A percentile compares a stretch with the other conserved stretches of the same genome.
These are phyloP conservation scores for Andrena dorsata DNA, from an alignment of 2,888 invertebrate species.

Conservation along the genomic window DNA sequence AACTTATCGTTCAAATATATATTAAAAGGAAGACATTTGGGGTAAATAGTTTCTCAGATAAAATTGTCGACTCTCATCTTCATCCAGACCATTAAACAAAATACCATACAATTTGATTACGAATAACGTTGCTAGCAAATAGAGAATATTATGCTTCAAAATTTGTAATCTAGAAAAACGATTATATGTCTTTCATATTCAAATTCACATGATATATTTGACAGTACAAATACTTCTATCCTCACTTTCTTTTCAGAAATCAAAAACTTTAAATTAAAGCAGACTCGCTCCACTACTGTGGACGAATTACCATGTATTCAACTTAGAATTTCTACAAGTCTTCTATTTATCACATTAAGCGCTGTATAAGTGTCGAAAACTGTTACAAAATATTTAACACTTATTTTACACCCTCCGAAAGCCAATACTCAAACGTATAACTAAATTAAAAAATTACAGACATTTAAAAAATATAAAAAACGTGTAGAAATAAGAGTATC, in stretches of 20 bases:
- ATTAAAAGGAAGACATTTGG: conserved; percentile 36
- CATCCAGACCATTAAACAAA: conserved; percentile 18
- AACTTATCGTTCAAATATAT: conserved; percentile 13
- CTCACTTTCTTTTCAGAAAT: conserved; percentile 34
- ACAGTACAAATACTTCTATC: conserved; percentile 50
- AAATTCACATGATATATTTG: conserved; percentile 26
- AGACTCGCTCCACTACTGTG: conserved; percentile 21
- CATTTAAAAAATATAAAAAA: conserved; percentile 66
- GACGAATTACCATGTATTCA: conserved; percentile 33
- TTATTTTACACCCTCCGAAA: conserved; percentile 68
- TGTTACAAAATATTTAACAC: conserved; percentile 38
- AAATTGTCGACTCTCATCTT: conserved; percentile 9
- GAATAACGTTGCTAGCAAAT: conserved; percentile 24
- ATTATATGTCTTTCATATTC: neutral
- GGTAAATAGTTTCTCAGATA: conserved; percentile 13
- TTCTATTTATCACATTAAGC: conserved; percentile 59
- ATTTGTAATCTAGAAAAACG: conserved; percentile 16
- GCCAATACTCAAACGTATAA: conserved; percentile 69
- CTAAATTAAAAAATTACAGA: conserved; percentile 63
- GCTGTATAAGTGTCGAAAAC: conserved; percentile 42
- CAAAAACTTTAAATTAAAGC: conserved; percentile 41
- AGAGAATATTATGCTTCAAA: conserved; percentile 9
- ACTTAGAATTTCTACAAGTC: conserved; percentile 40
- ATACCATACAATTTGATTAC: conserved; percentile 13
- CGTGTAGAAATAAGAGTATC: conserved; percentile 54